Percentiles rank a stretch among this genome's conserved stretches.
Evolutionary conservation across 2,113 vertebrate genomes (phyloP).

Genomic region (Panthera tigris): DNA sequence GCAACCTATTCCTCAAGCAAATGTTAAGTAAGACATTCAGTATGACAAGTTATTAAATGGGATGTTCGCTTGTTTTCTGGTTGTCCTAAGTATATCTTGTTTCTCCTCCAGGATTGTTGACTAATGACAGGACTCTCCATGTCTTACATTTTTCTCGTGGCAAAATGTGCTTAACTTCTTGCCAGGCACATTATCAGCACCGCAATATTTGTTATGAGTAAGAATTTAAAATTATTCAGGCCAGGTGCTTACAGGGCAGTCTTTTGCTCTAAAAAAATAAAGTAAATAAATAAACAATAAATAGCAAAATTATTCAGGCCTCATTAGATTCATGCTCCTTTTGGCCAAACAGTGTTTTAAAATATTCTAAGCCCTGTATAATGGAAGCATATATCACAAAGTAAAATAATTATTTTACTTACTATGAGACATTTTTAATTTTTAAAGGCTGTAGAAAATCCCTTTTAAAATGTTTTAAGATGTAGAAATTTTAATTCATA

Average conservation of each 20-base stretch:
- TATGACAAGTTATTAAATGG: background rate
- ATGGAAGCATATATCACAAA: background rate
- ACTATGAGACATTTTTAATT: background rate
- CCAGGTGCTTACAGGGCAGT: background rate
- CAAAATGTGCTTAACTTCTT: background rate
- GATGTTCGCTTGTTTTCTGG: background rate
- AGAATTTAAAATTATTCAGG: background rate
- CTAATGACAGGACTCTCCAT: background rate
- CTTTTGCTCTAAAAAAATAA: background rate
- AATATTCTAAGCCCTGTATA: background rate
- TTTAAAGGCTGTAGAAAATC: slow-evolving; percentile 22
- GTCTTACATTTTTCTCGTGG: background rate
- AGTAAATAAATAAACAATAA: background rate
- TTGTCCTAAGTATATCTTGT: background rate
- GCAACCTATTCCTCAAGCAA: background rate
- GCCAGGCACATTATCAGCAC: background rate
- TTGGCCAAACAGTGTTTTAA: slow-evolving; percentile 11
- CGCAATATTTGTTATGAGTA: background rate
- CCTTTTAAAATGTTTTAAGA: slow-evolving; percentile 28
- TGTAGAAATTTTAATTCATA: background rate
- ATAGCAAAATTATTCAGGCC: background rate
- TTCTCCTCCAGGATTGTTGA: background rate
- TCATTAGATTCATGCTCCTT: background rate
- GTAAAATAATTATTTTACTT: background rate
- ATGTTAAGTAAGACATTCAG: background rate